phyloP scores from a whole-genome alignment of 2,797 vertebrate species.

The Argentina silus region DNA sequence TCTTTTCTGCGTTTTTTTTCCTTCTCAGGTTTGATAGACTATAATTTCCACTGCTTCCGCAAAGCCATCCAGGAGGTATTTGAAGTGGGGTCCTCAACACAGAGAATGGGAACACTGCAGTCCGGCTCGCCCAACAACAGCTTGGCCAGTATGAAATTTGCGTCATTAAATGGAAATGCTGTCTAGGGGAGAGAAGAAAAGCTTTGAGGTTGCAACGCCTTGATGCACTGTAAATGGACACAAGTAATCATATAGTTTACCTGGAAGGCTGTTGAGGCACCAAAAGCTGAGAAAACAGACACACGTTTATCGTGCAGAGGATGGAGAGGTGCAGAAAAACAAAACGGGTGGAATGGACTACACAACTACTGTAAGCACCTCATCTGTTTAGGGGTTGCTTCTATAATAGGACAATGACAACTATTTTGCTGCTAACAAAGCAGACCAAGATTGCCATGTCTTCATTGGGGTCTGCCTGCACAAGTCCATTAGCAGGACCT shows the following conservation, averaged over 20 bases:
- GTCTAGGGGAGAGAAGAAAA: constrained; percentile 66
- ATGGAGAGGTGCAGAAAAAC: background rate
- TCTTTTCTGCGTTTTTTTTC: background rate
- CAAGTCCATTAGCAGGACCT: background rate
- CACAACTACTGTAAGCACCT: constrained; percentile 5
- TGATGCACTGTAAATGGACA: background rate
- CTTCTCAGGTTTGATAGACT: constrained; percentile 94
- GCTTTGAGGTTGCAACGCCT: background rate
- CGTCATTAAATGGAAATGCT: constrained; percentile 83
- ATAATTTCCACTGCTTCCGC: constrained; percentile 99
- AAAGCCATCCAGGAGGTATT: constrained; percentile 99
- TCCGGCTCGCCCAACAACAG: constrained; percentile 59
- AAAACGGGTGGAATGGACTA: background rate
- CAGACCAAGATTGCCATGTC: background rate
- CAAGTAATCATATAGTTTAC: background rate
- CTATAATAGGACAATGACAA: background rate
- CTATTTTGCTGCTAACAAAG: background rate
- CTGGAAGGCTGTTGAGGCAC: background rate
- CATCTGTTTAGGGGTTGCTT: background rate
- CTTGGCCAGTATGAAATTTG: constrained; percentile 68
- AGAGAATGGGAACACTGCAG: constrained; percentile 73
- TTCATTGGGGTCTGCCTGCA: background rate
- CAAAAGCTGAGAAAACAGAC: background rate
- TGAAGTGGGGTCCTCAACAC: constrained; percentile 91
- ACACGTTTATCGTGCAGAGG: background rate